Base-by-base conservation (phyloP, 2,888 invertebrate species). In the Cepaea hortensis region DNA sequence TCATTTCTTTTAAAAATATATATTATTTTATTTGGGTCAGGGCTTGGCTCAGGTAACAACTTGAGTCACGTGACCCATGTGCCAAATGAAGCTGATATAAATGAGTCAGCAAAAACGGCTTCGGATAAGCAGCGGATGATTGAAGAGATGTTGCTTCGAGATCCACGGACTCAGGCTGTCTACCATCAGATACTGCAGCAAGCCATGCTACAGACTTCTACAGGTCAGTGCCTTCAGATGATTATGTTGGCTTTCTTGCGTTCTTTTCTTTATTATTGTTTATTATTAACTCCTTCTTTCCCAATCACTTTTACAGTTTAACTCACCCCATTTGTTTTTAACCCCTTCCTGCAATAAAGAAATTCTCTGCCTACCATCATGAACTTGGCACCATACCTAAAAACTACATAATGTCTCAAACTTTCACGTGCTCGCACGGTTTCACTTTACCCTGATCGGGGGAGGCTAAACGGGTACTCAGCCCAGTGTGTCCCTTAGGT, bases 171-270 rank as follows among this genome's bases (percentile, higher is more conserved):
- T 11, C 83, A 84, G 48, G 84, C 84, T 23, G 87, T 70, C 50
- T 87, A 84, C 68, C 87, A 84, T 48, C 84, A 87, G 50, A 80
- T 87, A n/a, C 68, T 87, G 46, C 87, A 87, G 20, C 87, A 87
- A 46, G 80, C 87, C 18, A 55, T 87, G 20, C 61, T 87, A 0
- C 87, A 87, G 35, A 80, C 81, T 3, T 68, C 73, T 61, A 61
- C 82, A 48, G 86, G 86, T 86, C 48, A 68, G 79, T 70, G 23
- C 3, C 46, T 72, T 73, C 13, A 68, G n/a, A 68, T 73, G 9
- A 48, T 48, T 35, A 35, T 35, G 35, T 35, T 65, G 18, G 9
- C 65, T 65, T 65, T 65, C 18, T 9, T 65, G 9, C 2, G 13
- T 65, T 65, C 65, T 65, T 9, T 65, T 18, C 9, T 65, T 15